phyloP scores from a whole-genome alignment of 2,888 invertebrate genomes.

The Euplagia quadripunctaria region DNA sequence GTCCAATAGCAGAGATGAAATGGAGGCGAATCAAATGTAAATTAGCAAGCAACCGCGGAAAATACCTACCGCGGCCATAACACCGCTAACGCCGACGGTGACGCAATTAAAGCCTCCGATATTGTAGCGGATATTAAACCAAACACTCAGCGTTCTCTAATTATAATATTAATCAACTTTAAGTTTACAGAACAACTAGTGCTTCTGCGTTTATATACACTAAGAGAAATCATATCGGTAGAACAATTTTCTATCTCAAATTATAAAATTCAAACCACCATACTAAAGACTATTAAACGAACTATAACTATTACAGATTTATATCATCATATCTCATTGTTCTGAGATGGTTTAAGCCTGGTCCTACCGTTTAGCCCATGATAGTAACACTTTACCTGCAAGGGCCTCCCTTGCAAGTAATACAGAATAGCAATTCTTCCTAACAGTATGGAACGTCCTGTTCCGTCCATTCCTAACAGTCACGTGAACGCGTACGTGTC shows the following conservation, averaged over 20 bases:
- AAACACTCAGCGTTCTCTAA: slow-evolving; percentile 6
- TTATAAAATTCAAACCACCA: not conserved
- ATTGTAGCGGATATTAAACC: slow-evolving; percentile 10
- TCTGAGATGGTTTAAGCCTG: too few relatives aligned
- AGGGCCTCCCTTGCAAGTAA: too few relatives aligned
- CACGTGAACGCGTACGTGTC: too few relatives aligned
- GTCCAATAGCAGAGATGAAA: not conserved
- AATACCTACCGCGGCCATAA: not conserved
- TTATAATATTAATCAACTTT: slow-evolving; percentile 10
- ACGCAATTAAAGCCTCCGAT: slow-evolving; percentile 1
- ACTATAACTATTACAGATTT: too few relatives aligned
- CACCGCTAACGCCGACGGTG: not conserved
- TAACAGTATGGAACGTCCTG: too few relatives aligned
- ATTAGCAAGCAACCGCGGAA: not conserved
- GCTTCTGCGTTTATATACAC: not conserved
- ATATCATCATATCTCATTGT: too few relatives aligned
- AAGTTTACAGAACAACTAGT: slow-evolving; percentile 5
- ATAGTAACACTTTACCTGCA: too few relatives aligned
- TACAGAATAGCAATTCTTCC: too few relatives aligned
- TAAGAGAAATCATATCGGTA: not conserved
- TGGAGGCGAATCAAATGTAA: not conserved
- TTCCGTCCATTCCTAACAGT: too few relatives aligned
- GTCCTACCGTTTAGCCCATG: too few relatives aligned
- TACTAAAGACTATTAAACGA: not conserved
- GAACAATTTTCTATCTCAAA: not conserved